Evolutionary conservation across 2,797 vertebrate genomes (phyloP).

Genomic region (Enteromius paludinosus): DNA sequence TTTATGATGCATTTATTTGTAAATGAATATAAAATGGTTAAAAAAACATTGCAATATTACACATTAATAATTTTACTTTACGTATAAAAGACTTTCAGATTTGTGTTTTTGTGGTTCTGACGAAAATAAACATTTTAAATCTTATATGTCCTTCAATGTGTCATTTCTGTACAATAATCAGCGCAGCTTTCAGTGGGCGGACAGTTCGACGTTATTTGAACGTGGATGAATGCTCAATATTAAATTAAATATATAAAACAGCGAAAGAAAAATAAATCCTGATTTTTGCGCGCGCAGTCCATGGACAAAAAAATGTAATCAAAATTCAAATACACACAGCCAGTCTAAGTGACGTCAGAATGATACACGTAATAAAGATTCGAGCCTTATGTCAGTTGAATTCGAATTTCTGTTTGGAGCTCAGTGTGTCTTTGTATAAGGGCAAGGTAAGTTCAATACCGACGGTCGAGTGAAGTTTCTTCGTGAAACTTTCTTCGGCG

Average conservation of each 20-base stretch:
- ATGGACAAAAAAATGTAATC: no score
- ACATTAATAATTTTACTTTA: neutral
- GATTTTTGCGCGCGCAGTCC: no score
- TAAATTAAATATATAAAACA: no score
- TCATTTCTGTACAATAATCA: neutral
- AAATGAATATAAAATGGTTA: no score
- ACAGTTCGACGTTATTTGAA: neutral
- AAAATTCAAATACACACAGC: neutral
- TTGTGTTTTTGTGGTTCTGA: neutral
- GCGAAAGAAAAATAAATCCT: no score
- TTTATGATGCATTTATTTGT: no score
- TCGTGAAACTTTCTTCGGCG: neutral
- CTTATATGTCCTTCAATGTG: neutral
- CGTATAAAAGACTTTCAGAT: neutral
- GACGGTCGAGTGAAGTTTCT: neutral
- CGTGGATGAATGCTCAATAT: neutral
- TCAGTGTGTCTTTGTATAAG: neutral
- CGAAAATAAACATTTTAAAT: neutral
- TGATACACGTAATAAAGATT: neutral
- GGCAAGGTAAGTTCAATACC: neutral
- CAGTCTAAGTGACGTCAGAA: neutral
- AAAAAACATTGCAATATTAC: neutral
- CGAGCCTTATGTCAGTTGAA: neutral
- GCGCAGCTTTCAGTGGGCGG: neutral
- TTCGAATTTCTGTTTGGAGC: neutral